phyloP scores from a whole-genome alignment of 2,888 invertebrate species.

The Rhorus exstirpatorius region DNA sequence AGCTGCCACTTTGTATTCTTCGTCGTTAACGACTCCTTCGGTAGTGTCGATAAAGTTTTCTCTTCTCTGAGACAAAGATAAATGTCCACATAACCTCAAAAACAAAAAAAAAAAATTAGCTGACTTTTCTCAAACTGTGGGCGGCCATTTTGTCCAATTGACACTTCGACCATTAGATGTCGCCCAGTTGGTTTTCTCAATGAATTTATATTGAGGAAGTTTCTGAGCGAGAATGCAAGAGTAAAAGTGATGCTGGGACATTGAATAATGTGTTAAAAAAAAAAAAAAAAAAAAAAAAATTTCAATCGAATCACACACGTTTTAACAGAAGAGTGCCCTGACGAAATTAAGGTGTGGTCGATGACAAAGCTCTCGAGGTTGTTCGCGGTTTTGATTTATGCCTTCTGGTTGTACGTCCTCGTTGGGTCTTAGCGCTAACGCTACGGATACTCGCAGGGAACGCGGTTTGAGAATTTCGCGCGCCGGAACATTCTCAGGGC shows the following conservation, averaged over 20 bases:
- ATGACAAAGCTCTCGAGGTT: constrained; percentile 60
- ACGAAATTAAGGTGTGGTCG: constrained; percentile 67
- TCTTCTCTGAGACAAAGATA: neutral
- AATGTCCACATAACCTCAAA: neutral
- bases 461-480: constrained; percentile 50
- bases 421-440: constrained; percentile 39
- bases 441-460: constrained; percentile 11
- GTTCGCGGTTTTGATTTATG: constrained; percentile 39
- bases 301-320: constrained; percentile 25
- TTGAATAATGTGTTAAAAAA: no score
- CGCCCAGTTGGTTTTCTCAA: neutral
- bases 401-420: constrained; percentile 24
- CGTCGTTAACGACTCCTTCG: neutral
- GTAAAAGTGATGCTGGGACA: neutral
- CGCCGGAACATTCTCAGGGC: constrained; percentile 42
- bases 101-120: neutral
- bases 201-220: neutral
- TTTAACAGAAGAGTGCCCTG: constrained; percentile 50
- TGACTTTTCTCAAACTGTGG: neutral
- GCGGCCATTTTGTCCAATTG: neutral
- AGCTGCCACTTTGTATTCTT: neutral
- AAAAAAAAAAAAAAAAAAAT: no score
- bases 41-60: neutral
- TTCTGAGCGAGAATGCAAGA: neutral
- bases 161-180: neutral